Percentiles rank a stretch among this genome's conserved stretches.
Conservation (phyloP, 2,888 invertebrate genomes). For the Drosophila austrosaltans region DNA sequence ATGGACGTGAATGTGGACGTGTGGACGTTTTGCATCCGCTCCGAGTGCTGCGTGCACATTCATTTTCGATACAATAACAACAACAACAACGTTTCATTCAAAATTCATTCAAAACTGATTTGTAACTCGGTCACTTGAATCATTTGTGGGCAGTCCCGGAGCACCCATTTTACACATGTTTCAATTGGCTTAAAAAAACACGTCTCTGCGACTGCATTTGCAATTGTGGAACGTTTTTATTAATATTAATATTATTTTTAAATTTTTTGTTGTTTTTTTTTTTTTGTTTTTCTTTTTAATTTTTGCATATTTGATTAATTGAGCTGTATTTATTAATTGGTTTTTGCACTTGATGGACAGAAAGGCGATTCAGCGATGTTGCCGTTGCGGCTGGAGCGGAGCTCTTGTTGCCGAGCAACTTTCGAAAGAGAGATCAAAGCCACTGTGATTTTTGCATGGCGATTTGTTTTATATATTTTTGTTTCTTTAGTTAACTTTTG, state of each 20-base stretch:
- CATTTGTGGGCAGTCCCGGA: slow-evolving; percentile 59
- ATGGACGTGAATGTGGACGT: slow-evolving; percentile 33
- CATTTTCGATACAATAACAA: slow-evolving; percentile 44
- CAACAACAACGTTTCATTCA: slow-evolving; percentile 19
- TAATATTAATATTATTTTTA: slow-evolving; percentile 29
- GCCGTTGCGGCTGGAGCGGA: slow-evolving; percentile 1
- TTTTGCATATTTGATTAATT: slow-evolving; percentile 72
- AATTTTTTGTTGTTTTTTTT: not conserved
- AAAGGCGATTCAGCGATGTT: slow-evolving; percentile 31
- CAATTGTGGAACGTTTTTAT: slow-evolving; percentile 22
- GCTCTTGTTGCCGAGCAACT: slow-evolving; percentile 59
- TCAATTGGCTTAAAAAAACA: slow-evolving; percentile 41
- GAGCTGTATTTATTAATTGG: slow-evolving; percentile 50
- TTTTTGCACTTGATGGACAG: slow-evolving; percentile 47
- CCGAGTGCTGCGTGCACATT: slow-evolving; percentile 54
- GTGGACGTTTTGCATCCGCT: slow-evolving; percentile 49
- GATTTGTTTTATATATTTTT: slow-evolving; percentile 16
- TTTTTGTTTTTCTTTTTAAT: slow-evolving; percentile 5
- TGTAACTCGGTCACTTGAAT: slow-evolving; percentile 67
- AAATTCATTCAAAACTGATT: slow-evolving; percentile 60
- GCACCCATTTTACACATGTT: slow-evolving; percentile 59
- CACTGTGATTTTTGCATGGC: slow-evolving; percentile 36
- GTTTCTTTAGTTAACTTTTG: slow-evolving; percentile 36
- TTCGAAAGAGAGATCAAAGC: slow-evolving; percentile 56
- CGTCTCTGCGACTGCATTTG: slow-evolving; percentile 26